A percentile compares a stretch with the other conserved stretches of the same genome.
phyloP scores from a whole-genome alignment of 2,113 vertebrate genomes.

The Mixornis gularis region DNA sequence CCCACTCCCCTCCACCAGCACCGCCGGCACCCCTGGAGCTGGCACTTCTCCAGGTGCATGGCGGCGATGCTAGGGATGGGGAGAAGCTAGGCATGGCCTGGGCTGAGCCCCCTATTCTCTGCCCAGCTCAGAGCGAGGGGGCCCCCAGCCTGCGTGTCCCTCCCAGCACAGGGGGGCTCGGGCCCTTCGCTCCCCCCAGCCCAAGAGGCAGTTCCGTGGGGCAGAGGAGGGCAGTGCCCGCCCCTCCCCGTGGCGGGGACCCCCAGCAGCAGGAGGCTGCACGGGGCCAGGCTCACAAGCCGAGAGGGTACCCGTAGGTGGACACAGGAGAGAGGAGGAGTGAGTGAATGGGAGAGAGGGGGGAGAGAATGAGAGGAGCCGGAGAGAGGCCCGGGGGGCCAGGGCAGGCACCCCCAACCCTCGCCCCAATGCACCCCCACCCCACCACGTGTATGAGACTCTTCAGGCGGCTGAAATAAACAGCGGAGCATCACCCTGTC shows the following conservation, averaged over 20 bases:
- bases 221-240: background rate
- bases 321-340: conserved; percentile 65
- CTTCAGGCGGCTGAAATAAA: conserved; percentile 74
- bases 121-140: background rate
- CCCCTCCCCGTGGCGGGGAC: background rate
- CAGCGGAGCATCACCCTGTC: conserved; percentile 52
- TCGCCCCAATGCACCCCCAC: conserved; percentile 34
- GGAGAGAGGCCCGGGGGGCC: conserved; percentile 59
- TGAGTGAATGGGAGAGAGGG: conserved; percentile 51
- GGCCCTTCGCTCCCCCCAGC: background rate
- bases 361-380: conserved; percentile 50
- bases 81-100: background rate
- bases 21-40: background rate
- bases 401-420: conserved; percentile 37
- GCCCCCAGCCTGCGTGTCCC: background rate
- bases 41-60: background rate
- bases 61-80: background rate
- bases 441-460: conserved; percentile 27
- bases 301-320: conserved; percentile 72
- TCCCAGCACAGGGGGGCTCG: background rate
- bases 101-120: background rate
- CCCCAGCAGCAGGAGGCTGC: conserved; percentile 32
- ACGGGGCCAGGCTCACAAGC: conserved; percentile 16
- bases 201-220: background rate
- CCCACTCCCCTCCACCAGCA: background rate